These are phyloP conservation scores for Ectobius pallidus DNA, from an alignment of 2,888 invertebrate species.

Conservation along the genomic window DNA sequence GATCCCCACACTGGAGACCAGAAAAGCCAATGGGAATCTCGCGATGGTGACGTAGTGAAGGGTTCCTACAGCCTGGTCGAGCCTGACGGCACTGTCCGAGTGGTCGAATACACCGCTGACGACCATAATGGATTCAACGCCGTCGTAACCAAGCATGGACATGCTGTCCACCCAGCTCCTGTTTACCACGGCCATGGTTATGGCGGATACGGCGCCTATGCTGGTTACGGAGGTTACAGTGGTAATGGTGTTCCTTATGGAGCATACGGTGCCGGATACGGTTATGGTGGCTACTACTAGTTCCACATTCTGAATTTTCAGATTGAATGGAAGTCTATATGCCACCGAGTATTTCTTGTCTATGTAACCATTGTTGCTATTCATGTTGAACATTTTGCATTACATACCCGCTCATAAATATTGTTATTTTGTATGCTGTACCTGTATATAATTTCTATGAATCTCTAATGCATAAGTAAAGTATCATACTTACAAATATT, in stretches of 20 bases:
- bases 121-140: constrained; percentile 48
- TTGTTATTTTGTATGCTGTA: too few relatives aligned
- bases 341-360: too few relatives aligned
- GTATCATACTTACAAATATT: too few relatives aligned
- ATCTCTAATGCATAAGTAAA: too few relatives aligned
- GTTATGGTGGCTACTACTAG: neutral
- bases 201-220: too few relatives aligned
- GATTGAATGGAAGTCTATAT: too few relatives aligned
- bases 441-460: too few relatives aligned
- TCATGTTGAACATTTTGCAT: too few relatives aligned
- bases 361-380: too few relatives aligned
- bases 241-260: neutral
- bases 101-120: constrained; percentile 47
- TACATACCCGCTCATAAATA: too few relatives aligned
- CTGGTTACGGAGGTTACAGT: too few relatives aligned
- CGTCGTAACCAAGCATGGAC: constrained; percentile 44
- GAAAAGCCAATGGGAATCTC: constrained; percentile 3
- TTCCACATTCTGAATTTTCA: too few relatives aligned
- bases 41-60: constrained; percentile 14
- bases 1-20: constrained; percentile 16
- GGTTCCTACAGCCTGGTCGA: constrained; percentile 22
- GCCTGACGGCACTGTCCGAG: neutral
- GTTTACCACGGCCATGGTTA: neutral
- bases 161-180: constrained; percentile 36
- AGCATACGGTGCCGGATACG: neutral